Evolutionary conservation across 2,888 invertebrate genomes (phyloP).

Genomic region (Melipona bicolor): DNA sequence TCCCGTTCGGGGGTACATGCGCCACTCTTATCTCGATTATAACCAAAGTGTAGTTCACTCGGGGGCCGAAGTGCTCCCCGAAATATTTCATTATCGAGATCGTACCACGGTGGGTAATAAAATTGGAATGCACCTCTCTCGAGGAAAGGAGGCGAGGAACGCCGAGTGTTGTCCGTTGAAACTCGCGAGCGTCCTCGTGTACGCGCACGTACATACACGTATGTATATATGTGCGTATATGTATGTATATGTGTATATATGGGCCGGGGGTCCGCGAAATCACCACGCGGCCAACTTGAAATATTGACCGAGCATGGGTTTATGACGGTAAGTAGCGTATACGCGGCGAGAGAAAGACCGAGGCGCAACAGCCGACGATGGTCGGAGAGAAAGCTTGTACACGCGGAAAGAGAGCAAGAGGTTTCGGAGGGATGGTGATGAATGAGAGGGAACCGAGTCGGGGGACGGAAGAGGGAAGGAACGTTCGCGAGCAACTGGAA

Average conservation of each 20-base stretch:
- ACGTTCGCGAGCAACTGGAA: constrained; percentile 10
- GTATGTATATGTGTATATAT: not conserved
- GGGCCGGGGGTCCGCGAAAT: constrained; percentile 41
- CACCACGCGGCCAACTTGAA: constrained; percentile 52
- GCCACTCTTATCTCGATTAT: constrained; percentile 74
- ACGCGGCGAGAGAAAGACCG: constrained; percentile 39
- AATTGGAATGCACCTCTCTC: constrained; percentile 72
- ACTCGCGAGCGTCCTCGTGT: not conserved
- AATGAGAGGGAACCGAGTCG: constrained; percentile 42
- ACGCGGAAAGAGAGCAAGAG: constrained; percentile 53
- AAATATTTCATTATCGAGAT: constrained; percentile 79
- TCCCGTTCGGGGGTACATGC: constrained; percentile 48
- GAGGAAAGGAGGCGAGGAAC: not conserved
- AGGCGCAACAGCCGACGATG: constrained; percentile 18
- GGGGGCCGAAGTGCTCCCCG: constrained; percentile 70
- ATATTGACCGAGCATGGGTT: constrained; percentile 65
- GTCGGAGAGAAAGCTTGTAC: constrained; percentile 7
- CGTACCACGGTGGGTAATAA: constrained; percentile 74
- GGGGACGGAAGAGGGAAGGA: not conserved
- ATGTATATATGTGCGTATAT: no score
- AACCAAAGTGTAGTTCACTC: constrained; percentile 71
- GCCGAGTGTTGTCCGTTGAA: not conserved
- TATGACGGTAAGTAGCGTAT: constrained; percentile 67
- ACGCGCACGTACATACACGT: not conserved
- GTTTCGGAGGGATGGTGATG: constrained; percentile 53